phyloP scores from a whole-genome alignment of 2,888 invertebrate species.

The Agrenia bidenticulata region DNA sequence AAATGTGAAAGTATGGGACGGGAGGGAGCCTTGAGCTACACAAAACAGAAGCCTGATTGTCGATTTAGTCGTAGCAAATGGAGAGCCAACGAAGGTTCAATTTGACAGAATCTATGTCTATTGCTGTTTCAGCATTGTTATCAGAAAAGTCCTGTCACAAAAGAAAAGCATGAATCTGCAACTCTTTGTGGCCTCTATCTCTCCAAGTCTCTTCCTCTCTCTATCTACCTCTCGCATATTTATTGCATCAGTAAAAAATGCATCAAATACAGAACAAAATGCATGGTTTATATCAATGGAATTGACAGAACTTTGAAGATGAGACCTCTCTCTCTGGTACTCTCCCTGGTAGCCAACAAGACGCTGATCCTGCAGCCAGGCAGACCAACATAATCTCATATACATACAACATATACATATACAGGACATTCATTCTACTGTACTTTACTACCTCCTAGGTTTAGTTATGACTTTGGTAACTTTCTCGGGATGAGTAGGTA shows the following conservation, averaged over 20 bases:
- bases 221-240: conserved; percentile 46
- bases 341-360: background rate
- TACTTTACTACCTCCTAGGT: too few species aligned
- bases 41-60: conserved; percentile 19
- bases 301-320: conserved; percentile 35
- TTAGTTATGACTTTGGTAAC: too few species aligned
- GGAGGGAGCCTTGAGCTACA: background rate
- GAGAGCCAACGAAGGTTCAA: conserved; percentile 36
- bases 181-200: conserved; percentile 23
- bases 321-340: conserved; percentile 11
- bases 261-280: conserved; percentile 52
- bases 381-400: too few species aligned
- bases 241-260: conserved; percentile 51
- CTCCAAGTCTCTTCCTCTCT: conserved; percentile 13
- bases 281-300: conserved; percentile 42
- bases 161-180: conserved; percentile 48
- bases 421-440: too few species aligned
- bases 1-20: conserved; percentile 9
- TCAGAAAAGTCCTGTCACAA: conserved; percentile 46
- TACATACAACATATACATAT: too few species aligned
- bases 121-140: conserved; percentile 50
- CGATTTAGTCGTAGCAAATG: conserved; percentile 21
- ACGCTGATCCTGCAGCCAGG: background rate
- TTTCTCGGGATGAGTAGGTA: too few species aligned
- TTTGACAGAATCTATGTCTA: conserved; percentile 46